A percentile compares a stretch with the other conserved stretches of the same genome.
Conservation (phyloP, 35 echinoderm and acorn worm species). For the Stichopus chloronotus region DNA sequence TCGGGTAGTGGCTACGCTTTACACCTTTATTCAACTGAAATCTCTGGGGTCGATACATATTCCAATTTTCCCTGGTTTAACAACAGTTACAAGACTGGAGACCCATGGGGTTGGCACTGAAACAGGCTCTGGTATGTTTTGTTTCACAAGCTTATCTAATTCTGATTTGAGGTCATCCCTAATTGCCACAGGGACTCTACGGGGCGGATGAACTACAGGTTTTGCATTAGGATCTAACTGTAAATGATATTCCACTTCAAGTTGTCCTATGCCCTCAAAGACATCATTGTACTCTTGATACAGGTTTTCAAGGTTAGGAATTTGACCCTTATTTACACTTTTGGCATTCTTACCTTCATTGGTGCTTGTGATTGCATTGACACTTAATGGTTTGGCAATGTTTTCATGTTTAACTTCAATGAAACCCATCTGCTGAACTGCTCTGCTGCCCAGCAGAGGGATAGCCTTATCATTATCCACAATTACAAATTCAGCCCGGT, state of each 20-base stretch:
- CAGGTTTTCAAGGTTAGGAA: conserved; percentile 39
- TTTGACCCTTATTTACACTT: not conserved
- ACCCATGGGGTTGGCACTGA: conserved; percentile 77
- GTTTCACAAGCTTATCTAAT: conserved; percentile 59
- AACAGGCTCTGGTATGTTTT: conserved; percentile 56
- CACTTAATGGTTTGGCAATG: conserved; percentile 28
- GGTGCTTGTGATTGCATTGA: not conserved
- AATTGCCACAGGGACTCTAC: conserved; percentile 67
- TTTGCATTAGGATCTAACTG: conserved; percentile 47
- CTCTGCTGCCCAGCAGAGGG: conserved; percentile 67
- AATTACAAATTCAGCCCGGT: conserved; percentile 65
- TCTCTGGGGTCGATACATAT: conserved; percentile 82
- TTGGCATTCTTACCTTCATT: not conserved
- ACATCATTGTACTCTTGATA: conserved; percentile 58
- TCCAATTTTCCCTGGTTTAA: conserved; percentile 63
- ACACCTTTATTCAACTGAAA: conserved; percentile 75
- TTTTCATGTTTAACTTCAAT: conserved; percentile 62
- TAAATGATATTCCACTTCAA: conserved; percentile 67
- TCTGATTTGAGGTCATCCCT: conserved; percentile 61
- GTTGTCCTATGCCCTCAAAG: conserved; percentile 73
- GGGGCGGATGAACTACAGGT: conserved; percentile 74
- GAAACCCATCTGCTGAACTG: conserved; percentile 73
- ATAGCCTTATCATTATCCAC: conserved; percentile 54
- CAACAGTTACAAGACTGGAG: conserved; percentile 60
- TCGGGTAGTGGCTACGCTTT: conserved; percentile 63